Conservation (phyloP, 2,888 invertebrate genomes). For the Rhimphoctona megacephalus region DNA sequence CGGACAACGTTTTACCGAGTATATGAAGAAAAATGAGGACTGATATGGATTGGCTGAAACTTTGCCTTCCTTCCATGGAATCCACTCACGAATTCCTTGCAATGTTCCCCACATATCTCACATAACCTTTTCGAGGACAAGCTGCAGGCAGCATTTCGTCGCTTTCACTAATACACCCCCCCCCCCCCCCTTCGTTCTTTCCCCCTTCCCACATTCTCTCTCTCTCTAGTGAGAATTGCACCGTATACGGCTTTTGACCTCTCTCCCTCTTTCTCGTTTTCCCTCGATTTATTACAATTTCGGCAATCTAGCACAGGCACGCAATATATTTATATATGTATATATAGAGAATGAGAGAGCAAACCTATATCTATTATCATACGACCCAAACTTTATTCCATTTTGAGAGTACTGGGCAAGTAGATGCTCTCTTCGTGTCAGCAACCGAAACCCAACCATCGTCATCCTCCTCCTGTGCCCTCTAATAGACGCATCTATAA, state of each 20-base stretch:
- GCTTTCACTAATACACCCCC: slow-evolving; percentile 50
- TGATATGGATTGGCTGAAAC: slow-evolving; percentile 37
- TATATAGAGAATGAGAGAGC: neutral
- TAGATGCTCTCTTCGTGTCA: slow-evolving; percentile 21
- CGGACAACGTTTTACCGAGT: slow-evolving; percentile 4
- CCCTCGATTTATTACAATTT: slow-evolving; percentile 61
- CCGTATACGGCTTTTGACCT: neutral
- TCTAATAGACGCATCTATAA: slow-evolving; percentile 66
- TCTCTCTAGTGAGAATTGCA: neutral
- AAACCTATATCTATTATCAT: slow-evolving; percentile 28
- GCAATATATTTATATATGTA: neutral
- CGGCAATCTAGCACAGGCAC: slow-evolving; percentile 19
- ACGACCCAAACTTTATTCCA: slow-evolving; percentile 50
- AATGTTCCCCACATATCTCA: slow-evolving; percentile 22
- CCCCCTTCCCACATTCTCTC: neutral
- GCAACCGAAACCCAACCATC: slow-evolving; percentile 18
- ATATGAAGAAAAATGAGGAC: slow-evolving; percentile 38
- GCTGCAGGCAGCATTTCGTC: slow-evolving; percentile 18
- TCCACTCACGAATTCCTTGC: slow-evolving; percentile 60
- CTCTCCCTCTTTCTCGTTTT: slow-evolving; percentile 3
- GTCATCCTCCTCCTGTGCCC: slow-evolving; percentile 20
- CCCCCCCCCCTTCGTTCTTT: neutral
- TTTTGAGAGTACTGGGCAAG: slow-evolving; percentile 12
- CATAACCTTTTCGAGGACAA: slow-evolving; percentile 12
- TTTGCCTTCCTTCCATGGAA: slow-evolving; percentile 23